Evolutionary conservation across 2,797 vertebrate species (phyloP).

Genomic region (Catamblyrhynchus diadema): DNA sequence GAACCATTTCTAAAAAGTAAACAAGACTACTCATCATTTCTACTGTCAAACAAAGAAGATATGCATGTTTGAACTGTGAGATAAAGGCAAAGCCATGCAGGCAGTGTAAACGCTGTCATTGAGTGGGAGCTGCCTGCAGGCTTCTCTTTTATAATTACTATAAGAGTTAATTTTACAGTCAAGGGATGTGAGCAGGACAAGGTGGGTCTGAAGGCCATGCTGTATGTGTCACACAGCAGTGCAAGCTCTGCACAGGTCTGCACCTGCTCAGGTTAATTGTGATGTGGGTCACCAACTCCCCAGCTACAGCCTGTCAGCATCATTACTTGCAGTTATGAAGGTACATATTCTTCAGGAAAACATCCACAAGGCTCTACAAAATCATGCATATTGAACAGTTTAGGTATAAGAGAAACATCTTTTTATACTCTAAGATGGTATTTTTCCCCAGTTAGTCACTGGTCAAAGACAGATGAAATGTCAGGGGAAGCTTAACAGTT

Average conservation of each 20-base stretch:
- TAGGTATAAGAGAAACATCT: background rate
- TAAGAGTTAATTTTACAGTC: background rate
- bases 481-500: background rate
- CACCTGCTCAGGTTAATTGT: background rate
- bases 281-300: background rate
- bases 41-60: background rate
- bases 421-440: background rate
- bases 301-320: background rate
- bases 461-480: background rate
- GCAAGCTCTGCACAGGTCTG: accelerated
- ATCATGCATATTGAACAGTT: background rate
- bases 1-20: background rate
- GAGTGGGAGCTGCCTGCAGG: background rate
- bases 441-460: background rate
- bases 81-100: background rate
- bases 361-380: background rate
- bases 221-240: background rate
- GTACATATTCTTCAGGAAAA: background rate
- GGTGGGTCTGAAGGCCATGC: background rate
- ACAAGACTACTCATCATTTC: background rate
- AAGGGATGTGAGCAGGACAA: background rate
- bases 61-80: accelerated
- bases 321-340: background rate
- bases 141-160: background rate
- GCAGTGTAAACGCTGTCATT: accelerated